Conservation (phyloP, 2,113 vertebrate genomes). For the Carettochelys insculpta region DNA sequence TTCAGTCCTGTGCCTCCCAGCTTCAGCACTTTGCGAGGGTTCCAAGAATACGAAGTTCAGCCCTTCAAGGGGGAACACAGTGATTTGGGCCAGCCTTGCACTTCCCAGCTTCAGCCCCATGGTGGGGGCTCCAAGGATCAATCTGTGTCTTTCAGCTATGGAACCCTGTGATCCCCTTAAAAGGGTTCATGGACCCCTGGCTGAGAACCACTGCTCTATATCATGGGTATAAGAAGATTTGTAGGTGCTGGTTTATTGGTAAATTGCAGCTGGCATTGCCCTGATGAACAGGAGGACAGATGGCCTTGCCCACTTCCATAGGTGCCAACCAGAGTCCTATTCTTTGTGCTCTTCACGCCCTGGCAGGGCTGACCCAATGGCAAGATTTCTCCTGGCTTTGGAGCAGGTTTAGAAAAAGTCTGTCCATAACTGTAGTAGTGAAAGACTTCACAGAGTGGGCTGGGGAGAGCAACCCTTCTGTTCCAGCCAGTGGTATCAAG, state of each 20-base stretch:
- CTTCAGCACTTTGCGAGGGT: too few species aligned
- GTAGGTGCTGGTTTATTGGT: not conserved
- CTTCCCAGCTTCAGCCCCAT: too few species aligned
- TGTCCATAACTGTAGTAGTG: not conserved
- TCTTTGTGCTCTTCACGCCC: not conserved
- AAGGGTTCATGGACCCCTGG: too few species aligned
- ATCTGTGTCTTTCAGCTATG: too few species aligned
- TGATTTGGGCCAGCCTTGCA: too few species aligned
- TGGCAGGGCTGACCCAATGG: not conserved
- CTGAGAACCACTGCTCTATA: too few species aligned
- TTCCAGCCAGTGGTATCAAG: not conserved
- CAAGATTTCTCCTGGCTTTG: not conserved
- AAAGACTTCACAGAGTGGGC: not conserved
- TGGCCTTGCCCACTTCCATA: not conserved
- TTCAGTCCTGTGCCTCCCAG: too few species aligned
- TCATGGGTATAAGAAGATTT: not conserved
- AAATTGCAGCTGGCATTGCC: not conserved
- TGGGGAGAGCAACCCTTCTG: not conserved
- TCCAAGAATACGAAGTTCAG: too few species aligned
- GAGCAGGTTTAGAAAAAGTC: too few species aligned
- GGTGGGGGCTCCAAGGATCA: too few species aligned
- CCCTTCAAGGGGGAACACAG: too few species aligned
- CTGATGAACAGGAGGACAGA: not conserved
- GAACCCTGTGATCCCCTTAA: too few species aligned
- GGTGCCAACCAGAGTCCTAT: not conserved